Evolutionary conservation across 2,888 invertebrate species (phyloP).

Genomic region (Petrophora chlorosata): DNA sequence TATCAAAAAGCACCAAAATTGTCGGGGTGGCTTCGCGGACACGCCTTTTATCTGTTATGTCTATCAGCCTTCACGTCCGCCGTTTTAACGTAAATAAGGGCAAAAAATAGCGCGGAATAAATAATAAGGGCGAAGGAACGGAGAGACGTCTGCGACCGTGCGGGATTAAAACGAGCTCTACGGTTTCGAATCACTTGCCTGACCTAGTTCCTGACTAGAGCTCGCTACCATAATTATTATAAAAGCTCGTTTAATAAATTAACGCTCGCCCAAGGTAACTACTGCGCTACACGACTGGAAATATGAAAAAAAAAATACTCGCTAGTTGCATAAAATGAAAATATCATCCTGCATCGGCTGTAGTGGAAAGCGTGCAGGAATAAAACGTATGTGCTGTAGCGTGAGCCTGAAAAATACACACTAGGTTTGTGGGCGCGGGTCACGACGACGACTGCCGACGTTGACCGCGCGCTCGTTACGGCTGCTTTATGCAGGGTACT

Average conservation of each 20-base stretch:
- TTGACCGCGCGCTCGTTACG: slow-evolving; percentile 55
- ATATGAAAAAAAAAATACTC: slow-evolving; percentile 18
- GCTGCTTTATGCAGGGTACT: slow-evolving; percentile 59
- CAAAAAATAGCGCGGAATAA: slow-evolving; percentile 59
- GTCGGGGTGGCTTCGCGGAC: slow-evolving; percentile 65
- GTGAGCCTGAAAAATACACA: slow-evolving; percentile 32
- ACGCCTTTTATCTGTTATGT: slow-evolving; percentile 82
- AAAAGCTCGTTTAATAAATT: slow-evolving; percentile 56
- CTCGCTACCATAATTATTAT: slow-evolving; percentile 55
- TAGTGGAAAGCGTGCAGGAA: slow-evolving; percentile 24
- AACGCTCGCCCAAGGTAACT: slow-evolving; percentile 44
- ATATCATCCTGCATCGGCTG: slow-evolving; percentile 18
- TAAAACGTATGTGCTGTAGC: slow-evolving; percentile 24
- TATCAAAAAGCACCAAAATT: slow-evolving; percentile 76
- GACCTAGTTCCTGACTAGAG: slow-evolving; percentile 50
- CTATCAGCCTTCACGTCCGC: slow-evolving; percentile 65
- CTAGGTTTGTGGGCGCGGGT: slow-evolving; percentile 48
- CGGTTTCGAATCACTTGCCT: slow-evolving; percentile 49
- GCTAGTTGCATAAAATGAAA: slow-evolving; percentile 21
- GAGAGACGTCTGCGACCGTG: slow-evolving; percentile 48
- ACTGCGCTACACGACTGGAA: slow-evolving; percentile 23
- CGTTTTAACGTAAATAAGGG: slow-evolving; percentile 64
- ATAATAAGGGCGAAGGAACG: slow-evolving; percentile 54
- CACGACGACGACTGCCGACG: slow-evolving; percentile 59
- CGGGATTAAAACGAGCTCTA: slow-evolving; percentile 55